Evolutionary conservation across 2,113 vertebrate species (phyloP).

Genomic region (Gallinago undulata): DNA sequence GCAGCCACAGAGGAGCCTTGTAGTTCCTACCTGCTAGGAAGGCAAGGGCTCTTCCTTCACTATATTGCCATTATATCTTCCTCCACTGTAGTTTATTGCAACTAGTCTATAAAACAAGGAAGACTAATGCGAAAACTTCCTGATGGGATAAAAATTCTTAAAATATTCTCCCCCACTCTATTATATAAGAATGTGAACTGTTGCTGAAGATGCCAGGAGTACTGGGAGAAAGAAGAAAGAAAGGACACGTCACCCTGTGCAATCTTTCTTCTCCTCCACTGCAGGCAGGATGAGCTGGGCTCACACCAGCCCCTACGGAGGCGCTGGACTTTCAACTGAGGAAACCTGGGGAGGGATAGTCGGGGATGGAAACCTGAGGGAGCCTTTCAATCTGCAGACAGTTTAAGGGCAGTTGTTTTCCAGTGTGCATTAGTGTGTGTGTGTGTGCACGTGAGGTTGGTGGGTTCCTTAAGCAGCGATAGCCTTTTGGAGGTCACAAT

Average conservation of each 20-base stretch:
- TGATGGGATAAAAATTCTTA: background rate
- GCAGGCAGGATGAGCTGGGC: background rate
- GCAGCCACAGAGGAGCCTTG: background rate
- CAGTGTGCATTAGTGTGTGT: fast-evolving
- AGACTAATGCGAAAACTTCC: background rate
- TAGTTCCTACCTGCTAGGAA: background rate
- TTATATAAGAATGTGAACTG: background rate
- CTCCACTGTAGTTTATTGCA: background rate
- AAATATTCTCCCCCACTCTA: background rate
- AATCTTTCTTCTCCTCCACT: background rate
- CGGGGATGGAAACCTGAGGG: background rate
- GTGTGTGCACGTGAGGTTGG: fast-evolving
- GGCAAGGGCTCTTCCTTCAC: background rate
- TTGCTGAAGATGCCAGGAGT: background rate
- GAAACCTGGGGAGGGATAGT: background rate
- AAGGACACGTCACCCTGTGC: fast-evolving
- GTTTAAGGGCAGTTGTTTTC: background rate
- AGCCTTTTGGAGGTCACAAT: background rate
- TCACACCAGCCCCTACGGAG: fast-evolving
- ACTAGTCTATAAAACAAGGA: background rate
- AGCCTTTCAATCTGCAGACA: background rate
- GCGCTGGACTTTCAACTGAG: background rate
- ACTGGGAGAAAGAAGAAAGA: background rate
- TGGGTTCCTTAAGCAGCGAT: background rate
- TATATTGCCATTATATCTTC: background rate